A percentile compares a stretch with the other conserved stretches of the same genome.
These are phyloP conservation scores for Helobdella robusta DNA, from an alignment of 2,888 invertebrate genomes.

Conservation along the genomic window DNA sequence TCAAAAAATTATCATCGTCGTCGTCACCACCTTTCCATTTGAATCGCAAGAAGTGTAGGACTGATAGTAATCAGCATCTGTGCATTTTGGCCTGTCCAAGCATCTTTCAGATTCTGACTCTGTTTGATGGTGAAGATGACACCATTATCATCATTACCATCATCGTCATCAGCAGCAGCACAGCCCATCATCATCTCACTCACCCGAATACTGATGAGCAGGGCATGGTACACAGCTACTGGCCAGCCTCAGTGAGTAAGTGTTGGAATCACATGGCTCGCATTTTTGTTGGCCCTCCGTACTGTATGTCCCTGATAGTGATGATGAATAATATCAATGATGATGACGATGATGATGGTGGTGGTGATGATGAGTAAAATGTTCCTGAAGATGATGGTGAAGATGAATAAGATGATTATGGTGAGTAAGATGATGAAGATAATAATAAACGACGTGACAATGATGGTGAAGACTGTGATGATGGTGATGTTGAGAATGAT, in stretches of 20 bases:
- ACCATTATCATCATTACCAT: background rate
- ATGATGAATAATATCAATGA: no score
- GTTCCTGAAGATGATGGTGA: no score
- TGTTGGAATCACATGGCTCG: constrained; percentile 51
- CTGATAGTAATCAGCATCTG: constrained; percentile 52
- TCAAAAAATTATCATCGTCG: background rate
- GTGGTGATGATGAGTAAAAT: no score
- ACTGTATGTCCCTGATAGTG: constrained; percentile 53
- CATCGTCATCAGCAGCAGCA: no score
- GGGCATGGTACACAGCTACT: constrained; percentile 50
- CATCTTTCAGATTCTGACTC: constrained; percentile 52
- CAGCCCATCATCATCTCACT: background rate
- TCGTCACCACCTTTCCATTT: constrained; percentile 31
- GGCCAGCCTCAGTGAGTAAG: constrained; percentile 50
- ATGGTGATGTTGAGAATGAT: no score
- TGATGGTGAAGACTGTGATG: no score
- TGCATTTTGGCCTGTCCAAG: constrained; percentile 51
- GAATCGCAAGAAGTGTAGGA: constrained; percentile 52
- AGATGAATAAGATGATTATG: no score
- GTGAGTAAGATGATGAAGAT: no score
- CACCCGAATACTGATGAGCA: constrained; percentile 44
- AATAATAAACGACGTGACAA: no score
- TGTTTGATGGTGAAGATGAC: constrained; percentile 29
- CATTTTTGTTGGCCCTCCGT: constrained; percentile 46
- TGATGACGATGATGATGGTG: no score